A percentile compares a stretch with the other conserved stretches of the same genome.
Evolutionary conservation across 2,888 invertebrate species (phyloP).

Genomic region (Apotomis turbidana): DNA sequence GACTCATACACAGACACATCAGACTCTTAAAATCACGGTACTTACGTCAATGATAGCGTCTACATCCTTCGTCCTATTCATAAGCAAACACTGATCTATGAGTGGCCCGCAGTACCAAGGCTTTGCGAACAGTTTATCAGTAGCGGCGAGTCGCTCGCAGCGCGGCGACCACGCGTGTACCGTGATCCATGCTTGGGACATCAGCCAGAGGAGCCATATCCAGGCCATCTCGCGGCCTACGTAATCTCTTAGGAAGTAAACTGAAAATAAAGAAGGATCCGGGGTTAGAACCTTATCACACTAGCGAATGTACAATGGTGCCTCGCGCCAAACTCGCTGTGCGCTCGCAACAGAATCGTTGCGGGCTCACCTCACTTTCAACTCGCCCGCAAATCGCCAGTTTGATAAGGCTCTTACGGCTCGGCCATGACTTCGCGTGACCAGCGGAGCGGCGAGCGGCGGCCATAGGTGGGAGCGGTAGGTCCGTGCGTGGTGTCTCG

Average conservation of each 20-base stretch:
- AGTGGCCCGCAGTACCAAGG: conserved; percentile 93
- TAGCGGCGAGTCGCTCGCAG: conserved; percentile 91
- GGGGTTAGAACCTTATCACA: background rate
- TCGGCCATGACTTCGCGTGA: no score
- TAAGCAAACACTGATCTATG: conserved; percentile 92
- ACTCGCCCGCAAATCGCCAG: no score
- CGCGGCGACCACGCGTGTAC: conserved; percentile 93
- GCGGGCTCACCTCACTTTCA: no score
- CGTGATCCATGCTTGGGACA: conserved; percentile 94
- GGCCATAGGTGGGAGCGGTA: no score
- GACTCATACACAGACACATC: no score
- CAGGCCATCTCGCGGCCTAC: conserved; percentile 86
- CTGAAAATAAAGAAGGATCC: conserved; percentile 47
- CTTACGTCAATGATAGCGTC: conserved; percentile 75
- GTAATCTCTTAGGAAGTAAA: conserved; percentile 81
- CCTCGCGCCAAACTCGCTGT: no score
- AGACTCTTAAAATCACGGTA: background rate
- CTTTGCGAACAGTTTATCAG: conserved; percentile 92
- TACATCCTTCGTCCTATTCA: conserved; percentile 90
- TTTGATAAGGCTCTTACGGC: no score
- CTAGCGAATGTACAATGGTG: no score
- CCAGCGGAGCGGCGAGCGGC: no score
- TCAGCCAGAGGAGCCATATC: conserved; percentile 91
- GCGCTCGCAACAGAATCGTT: no score
- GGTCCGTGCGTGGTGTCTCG: no score